These are phyloP conservation scores for Ceratitis capitata DNA, from an alignment of 1,140 invertebrate genomes.

Conservation along the genomic window DNA sequence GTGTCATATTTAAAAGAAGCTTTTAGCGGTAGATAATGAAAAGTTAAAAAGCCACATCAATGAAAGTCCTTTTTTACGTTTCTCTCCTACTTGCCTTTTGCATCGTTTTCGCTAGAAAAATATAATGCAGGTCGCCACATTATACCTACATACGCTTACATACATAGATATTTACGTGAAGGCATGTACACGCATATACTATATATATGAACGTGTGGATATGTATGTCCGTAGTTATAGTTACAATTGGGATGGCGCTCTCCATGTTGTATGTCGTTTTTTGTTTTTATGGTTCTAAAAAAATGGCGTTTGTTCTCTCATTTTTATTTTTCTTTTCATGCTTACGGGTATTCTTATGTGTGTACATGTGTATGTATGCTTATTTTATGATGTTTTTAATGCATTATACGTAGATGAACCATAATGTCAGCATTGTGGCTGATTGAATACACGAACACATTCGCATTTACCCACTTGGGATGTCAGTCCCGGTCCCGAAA, in stretches of 20 bases:
- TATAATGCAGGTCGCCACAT: not conserved
- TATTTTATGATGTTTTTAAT: not conserved
- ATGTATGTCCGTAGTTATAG: no score
- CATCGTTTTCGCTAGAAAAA: constrained; percentile 18
- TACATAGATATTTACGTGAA: not conserved
- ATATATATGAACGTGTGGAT: not conserved
- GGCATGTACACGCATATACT: not conserved
- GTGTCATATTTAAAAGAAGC: constrained; percentile 64
- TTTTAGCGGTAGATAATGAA: constrained; percentile 66
- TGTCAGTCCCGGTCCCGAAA: no score
- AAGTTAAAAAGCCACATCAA: constrained; percentile 66
- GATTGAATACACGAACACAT: not conserved
- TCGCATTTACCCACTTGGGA: not conserved
- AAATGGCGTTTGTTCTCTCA: not conserved
- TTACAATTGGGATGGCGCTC: no score
- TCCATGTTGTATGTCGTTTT: constrained; percentile 30
- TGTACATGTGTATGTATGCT: no score
- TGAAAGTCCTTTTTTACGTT: constrained; percentile 49
- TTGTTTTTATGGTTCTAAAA: constrained; percentile 37
- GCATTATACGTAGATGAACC: not conserved
- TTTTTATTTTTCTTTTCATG: constrained; percentile 22
- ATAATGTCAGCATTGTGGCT: constrained; percentile 41
- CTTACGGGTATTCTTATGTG: not conserved
- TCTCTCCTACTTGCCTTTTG: constrained; percentile 46
- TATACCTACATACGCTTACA: not conserved